A percentile compares a stretch with the other conserved stretches of the same genome.
phyloP scores from a whole-genome alignment of 2,797 vertebrate genomes.

The Columba guinea region DNA sequence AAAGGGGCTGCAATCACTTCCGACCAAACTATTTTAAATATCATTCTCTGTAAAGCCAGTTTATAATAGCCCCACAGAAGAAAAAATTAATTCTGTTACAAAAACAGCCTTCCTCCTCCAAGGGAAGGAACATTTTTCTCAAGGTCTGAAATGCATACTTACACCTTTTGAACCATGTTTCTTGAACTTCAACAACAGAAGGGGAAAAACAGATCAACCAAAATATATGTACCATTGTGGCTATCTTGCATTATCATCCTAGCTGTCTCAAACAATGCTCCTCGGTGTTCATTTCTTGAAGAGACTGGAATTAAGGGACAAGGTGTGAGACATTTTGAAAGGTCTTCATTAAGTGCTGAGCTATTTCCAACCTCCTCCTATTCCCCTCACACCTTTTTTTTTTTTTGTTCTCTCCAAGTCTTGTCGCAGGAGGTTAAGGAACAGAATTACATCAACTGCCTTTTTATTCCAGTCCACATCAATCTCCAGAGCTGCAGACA shows the following conservation, averaged over 20 bases:
- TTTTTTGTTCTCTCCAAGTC: neutral
- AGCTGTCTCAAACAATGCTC: fast-evolving
- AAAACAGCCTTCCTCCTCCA: neutral
- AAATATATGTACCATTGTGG: fast-evolving
- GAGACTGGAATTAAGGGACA: neutral
- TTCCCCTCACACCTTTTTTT: neutral
- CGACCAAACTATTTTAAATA: neutral
- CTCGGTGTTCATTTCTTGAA: neutral
- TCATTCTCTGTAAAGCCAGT: neutral
- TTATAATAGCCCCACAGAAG: neutral
- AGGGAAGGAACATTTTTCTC: neutral
- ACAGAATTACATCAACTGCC: neutral
- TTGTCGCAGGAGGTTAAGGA: neutral
- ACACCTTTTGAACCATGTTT: neutral
- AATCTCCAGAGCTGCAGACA: neutral
- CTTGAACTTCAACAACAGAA: neutral
- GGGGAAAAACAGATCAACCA: neutral
- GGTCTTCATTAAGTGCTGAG: neutral
- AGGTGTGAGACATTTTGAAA: slow-evolving; percentile 24
- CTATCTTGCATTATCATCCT: neutral
- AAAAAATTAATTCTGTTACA: neutral
- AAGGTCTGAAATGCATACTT: neutral
- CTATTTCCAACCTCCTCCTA: neutral
- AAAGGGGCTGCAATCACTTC: neutral
- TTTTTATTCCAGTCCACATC: neutral